phyloP scores from a whole-genome alignment of 2,113 vertebrate species.

The Phalacrocorax aristotelis region DNA sequence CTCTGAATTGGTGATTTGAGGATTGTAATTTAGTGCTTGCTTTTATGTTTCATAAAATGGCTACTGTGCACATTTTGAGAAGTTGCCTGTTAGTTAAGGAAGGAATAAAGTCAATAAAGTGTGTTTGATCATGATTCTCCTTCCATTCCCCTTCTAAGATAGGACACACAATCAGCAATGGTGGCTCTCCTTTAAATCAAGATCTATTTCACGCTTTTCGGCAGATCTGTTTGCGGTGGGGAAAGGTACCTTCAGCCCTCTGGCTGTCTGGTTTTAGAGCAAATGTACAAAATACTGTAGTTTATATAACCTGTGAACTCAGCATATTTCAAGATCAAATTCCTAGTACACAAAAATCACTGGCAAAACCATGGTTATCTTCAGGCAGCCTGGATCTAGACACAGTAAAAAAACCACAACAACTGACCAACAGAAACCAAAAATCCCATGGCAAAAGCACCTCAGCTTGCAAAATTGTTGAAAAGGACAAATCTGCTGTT shows the following conservation, averaged over 20 bases:
- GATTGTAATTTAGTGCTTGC: slow-evolving; percentile 8
- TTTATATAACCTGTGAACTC: neutral
- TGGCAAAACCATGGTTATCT: neutral
- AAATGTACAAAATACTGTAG: neutral
- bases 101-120: slow-evolving; percentile 18
- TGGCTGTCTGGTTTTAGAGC: neutral
- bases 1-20: slow-evolving; percentile 31
- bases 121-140: neutral
- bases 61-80: neutral
- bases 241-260: neutral
- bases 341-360: neutral
- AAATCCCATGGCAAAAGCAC: neutral
- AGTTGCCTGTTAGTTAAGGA: neutral
- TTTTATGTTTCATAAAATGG: slow-evolving; percentile 9
- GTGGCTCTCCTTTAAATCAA: neutral
- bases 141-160: neutral
- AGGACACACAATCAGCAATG: neutral
- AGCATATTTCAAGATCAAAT: neutral
- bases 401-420: neutral
- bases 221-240: neutral
- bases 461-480: neutral
- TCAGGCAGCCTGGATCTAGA: neutral
- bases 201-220: neutral
- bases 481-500: neutral
- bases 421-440: neutral